Evolutionary conservation across 2,888 invertebrate species (phyloP).

Genomic region (Cataglyphis albicans): DNA sequence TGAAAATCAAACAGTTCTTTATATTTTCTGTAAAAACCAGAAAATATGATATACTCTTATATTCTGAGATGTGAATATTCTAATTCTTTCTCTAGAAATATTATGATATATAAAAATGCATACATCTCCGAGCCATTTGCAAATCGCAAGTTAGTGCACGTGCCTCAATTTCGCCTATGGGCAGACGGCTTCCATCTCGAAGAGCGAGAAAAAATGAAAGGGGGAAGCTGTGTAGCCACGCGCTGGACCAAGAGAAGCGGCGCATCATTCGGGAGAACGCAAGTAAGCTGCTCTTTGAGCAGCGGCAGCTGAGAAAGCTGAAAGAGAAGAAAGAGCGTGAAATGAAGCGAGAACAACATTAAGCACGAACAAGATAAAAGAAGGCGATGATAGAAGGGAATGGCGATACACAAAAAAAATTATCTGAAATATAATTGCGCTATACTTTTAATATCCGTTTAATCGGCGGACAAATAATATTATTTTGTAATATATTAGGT

Average conservation of each 20-base stretch:
- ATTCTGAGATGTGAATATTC: slow-evolving; percentile 10
- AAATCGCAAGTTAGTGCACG: slow-evolving; percentile 63
- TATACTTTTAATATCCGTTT: slow-evolving; percentile 5
- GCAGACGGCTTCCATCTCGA: slow-evolving; percentile 50
- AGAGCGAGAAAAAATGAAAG: slow-evolving; percentile 45
- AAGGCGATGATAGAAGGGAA: not conserved
- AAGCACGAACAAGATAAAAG: slow-evolving; percentile 20
- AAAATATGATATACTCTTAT: not conserved
- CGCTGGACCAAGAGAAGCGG: slow-evolving; percentile 36
- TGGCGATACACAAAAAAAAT: not conserved
- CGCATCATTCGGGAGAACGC: slow-evolving; percentile 36
- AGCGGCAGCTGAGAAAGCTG: slow-evolving; percentile 34
- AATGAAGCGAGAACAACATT: slow-evolving; percentile 4
- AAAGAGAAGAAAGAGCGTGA: slow-evolving; percentile 25
- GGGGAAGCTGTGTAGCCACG: not conserved
- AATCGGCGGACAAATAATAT: not conserved
- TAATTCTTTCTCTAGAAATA: slow-evolving; percentile 9
- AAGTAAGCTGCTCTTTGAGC: slow-evolving; percentile 26
- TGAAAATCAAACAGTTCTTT: not conserved
- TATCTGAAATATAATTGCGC: not conserved
- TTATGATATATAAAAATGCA: slow-evolving; percentile 26
- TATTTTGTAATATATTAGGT: not conserved
- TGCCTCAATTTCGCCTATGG: slow-evolving; percentile 68
- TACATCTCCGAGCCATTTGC: slow-evolving; percentile 27
- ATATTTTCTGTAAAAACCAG: not conserved